A percentile compares a stretch with the other conserved stretches of the same genome.
Evolutionary conservation across 2,797 vertebrate species (phyloP).

Genomic region (Tragopan temminckii): DNA sequence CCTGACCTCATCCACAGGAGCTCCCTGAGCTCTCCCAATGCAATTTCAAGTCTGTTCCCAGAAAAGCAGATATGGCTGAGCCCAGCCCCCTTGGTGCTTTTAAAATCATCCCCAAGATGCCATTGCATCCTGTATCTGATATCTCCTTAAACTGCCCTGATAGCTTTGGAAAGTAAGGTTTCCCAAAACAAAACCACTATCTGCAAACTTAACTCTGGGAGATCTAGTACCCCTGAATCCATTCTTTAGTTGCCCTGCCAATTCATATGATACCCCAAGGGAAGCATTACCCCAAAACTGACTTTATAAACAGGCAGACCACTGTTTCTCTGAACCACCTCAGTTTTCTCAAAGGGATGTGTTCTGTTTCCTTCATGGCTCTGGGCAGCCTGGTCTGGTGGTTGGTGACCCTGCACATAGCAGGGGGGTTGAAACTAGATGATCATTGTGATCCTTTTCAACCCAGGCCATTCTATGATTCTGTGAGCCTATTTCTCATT

Average conservation of each 20-base stretch:
- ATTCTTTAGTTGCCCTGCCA: rapidly evolving
- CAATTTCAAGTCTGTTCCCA: neutral
- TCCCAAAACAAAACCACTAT: neutral
- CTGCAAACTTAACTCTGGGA: neutral
- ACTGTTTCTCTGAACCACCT: neutral
- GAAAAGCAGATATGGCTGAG: neutral
- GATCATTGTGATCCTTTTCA: too few species aligned
- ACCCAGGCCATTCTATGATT: too few species aligned
- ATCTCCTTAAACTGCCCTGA: neutral
- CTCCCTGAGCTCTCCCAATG: neutral
- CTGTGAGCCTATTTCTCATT: neutral
- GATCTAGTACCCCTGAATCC: neutral
- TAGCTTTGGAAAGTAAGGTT: neutral
- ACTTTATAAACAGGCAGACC: neutral
- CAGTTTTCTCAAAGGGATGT: neutral
- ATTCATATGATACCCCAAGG: neutral
- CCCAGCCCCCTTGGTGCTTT: neutral
- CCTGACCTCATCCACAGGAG: neutral
- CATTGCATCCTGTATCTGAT: neutral
- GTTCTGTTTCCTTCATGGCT: neutral
- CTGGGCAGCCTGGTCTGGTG: too few species aligned
- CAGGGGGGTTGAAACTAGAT: too few species aligned
- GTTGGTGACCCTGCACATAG: too few species aligned
- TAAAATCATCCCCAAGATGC: neutral
- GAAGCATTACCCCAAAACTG: neutral